Conservation (phyloP, 2,113 vertebrate species). For the Balaeniceps rex region DNA sequence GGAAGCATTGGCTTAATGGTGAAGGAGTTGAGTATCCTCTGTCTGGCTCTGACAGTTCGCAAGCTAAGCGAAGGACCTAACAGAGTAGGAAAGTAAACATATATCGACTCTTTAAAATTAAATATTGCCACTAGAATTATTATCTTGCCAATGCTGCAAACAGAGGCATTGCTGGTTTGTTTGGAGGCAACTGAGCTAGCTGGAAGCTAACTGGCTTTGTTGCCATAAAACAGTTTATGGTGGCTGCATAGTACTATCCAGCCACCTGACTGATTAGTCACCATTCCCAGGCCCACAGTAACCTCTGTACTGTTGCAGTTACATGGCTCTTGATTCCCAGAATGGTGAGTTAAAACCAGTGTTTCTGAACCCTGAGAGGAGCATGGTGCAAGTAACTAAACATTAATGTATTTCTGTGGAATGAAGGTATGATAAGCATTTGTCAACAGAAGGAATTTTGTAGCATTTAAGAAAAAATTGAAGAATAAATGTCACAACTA, state of each 20-base stretch:
- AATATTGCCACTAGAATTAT: not conserved
- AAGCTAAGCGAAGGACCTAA: accelerated
- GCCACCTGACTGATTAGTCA: no score
- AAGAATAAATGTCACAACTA: not conserved
- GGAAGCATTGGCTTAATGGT: not conserved
- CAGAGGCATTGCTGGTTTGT: not conserved
- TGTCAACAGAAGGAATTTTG: not conserved
- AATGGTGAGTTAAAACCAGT: not conserved
- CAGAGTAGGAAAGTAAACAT: not conserved
- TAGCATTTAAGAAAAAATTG: not conserved
- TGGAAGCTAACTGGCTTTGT: accelerated
- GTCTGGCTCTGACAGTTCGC: no score
- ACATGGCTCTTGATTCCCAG: not conserved
- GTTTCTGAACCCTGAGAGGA: not conserved
- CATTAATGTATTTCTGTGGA: not conserved
- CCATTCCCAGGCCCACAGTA: not conserved
- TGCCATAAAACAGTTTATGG: not conserved
- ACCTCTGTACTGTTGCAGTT: not conserved
- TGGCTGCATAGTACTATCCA: accelerated
- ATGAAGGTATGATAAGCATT: not conserved
- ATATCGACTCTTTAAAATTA: not conserved
- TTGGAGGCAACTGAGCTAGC: not conserved
- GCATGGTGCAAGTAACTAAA: not conserved
- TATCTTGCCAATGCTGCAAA: accelerated
- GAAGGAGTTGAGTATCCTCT: not conserved